Evolutionary conservation across 2,888 invertebrate species (phyloP).

Genomic region (Ecliptopera silaceata): DNA sequence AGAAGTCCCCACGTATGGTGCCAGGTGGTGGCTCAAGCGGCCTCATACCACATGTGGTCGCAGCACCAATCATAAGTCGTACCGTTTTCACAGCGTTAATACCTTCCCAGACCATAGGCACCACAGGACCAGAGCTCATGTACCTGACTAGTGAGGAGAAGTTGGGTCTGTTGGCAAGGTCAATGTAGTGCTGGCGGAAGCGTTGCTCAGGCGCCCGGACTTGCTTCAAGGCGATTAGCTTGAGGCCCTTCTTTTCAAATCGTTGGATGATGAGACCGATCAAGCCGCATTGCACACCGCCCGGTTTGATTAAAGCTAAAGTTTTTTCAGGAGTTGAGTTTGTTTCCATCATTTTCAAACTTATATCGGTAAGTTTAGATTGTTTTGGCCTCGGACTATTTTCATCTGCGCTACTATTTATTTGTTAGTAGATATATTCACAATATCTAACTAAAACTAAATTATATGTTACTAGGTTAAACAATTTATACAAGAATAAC

Average conservation of each 20-base stretch:
- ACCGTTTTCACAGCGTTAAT: neutral
- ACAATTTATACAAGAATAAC: too few relatives aligned
- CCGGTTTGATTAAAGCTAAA: neutral
- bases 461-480: too few relatives aligned
- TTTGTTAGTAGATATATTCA: too few relatives aligned
- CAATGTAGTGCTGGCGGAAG: neutral
- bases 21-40: neutral
- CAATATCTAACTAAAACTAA: too few relatives aligned
- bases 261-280: constrained; percentile 1
- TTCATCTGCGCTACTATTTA: too few relatives aligned
- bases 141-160: neutral
- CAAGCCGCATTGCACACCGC: neutral
- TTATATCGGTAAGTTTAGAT: too few relatives aligned
- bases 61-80: neutral
- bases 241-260: constrained; percentile 1
- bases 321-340: neutral
- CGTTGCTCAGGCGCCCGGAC: neutral
- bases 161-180: neutral
- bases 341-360: too few relatives aligned
- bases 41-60: neutral
- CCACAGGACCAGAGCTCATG: constrained; percentile 2
- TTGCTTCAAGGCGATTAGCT: neutral
- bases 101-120: constrained; percentile 6
- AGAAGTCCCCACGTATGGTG: constrained; percentile 1
- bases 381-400: too few relatives aligned